Base-by-base conservation (phyloP, 2,113 vertebrate genomes). In the Sceloporus undulatus region DNA sequence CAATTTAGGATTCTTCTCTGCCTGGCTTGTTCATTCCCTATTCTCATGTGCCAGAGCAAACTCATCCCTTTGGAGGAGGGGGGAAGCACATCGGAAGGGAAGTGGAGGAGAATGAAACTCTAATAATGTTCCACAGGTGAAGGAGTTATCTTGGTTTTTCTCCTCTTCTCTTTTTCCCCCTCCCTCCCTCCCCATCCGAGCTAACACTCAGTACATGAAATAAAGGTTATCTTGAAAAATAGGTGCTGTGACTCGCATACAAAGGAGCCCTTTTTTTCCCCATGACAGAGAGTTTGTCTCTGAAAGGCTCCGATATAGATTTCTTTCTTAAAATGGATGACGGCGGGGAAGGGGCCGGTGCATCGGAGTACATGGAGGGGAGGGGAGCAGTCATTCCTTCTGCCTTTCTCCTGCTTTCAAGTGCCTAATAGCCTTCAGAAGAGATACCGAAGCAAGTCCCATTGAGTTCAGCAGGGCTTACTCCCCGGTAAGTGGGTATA, bases 181-280 rank as follows among this genome's bases (percentile, higher is more conserved):
- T 27, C 42, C 11, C 75, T 29, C 13, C 8, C 14, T 21, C 16
- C 70, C 89, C 87, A 95, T 88, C 90, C 75, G 94, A 92, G 88
- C 88, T 94, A 90, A 92, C 85, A 93, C 84, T 95, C 90, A 78
- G 65, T 91, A 91, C 91, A 92, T 92, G 89, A 95, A 94, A 93
- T 94, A 93, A 93, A 85, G 85, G 90, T 92, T 95, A 93, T 93
- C 85, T 94, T 93, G 79, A 91, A 94, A 95, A 95, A 93, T 86
- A 93, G 90, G 88, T 0, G 4, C 86, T 90, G 89, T 77, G 77
- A 89, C 92, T 94, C 0, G 90, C 83, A 90, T 95, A 91, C 87
- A 91, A 93, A 90, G 88, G 59, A 95, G 90, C 10, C 91, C 85
- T 91, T 91, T 91, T 91, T 92, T 9, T 62, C 40, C 74, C 76